phyloP scores from a whole-genome alignment of 2,113 vertebrate species.

The Crotalus helleri region DNA sequence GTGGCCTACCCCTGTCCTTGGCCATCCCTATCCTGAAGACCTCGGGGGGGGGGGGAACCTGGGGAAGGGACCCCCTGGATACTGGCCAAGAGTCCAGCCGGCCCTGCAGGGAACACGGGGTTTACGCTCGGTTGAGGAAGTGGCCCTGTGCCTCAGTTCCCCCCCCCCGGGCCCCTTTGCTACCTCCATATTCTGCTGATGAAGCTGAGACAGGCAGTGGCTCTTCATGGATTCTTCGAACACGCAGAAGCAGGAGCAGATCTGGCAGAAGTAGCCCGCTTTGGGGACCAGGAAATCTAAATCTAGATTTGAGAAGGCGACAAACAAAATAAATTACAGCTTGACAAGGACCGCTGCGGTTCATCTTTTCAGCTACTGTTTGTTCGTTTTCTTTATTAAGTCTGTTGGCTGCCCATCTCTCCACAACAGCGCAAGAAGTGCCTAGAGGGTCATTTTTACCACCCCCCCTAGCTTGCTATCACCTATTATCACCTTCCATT shows the following conservation, averaged over 20 bases:
- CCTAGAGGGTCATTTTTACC: background rate
- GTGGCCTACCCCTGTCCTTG: too few species aligned
- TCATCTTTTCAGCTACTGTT: too few species aligned
- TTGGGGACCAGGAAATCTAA: constrained; percentile 78
- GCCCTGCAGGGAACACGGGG: background rate
- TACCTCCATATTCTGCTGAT: constrained; percentile 77
- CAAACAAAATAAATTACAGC: background rate
- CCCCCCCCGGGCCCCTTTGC: background rate
- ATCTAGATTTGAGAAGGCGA: constrained; percentile 44
- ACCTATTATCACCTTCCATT: background rate
- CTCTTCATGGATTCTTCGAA: constrained; percentile 72
- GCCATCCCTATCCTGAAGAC: background rate
- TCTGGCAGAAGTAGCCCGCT: constrained; percentile 79
- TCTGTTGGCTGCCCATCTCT: background rate
- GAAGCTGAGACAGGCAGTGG: constrained; percentile 71
- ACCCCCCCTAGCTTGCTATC: too few species aligned
- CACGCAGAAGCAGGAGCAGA: constrained; percentile 78
- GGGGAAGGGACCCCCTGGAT: background rate
- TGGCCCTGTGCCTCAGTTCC: too few species aligned
- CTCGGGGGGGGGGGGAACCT: background rate
- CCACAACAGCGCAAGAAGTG: background rate
- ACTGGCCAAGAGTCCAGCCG: background rate
- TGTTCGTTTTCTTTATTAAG: background rate
- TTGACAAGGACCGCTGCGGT: background rate
- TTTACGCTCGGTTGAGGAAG: background rate